Conservation (phyloP, 1,140 invertebrate genomes). For the Drosophila jambulina region DNA sequence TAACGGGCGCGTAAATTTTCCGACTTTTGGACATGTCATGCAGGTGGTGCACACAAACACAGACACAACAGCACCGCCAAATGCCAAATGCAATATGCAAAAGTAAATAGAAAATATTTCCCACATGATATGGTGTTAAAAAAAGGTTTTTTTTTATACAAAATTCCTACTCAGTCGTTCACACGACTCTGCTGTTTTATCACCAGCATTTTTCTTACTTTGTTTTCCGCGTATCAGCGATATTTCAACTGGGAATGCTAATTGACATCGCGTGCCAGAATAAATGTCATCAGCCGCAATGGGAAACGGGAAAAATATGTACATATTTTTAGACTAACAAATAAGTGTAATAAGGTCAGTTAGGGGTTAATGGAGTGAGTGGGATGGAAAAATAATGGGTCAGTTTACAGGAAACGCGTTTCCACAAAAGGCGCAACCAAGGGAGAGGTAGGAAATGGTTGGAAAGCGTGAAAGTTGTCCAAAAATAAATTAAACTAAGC, state of each 20-base stretch:
- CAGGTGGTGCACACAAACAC: slow-evolving; percentile 29
- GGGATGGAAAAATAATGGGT: slow-evolving; percentile 8
- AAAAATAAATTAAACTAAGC: slow-evolving; percentile 50
- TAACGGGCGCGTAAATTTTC: slow-evolving; percentile 66
- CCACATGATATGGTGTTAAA: slow-evolving; percentile 18
- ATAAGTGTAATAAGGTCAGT: slow-evolving; percentile 59
- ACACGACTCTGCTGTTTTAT: slow-evolving; percentile 24
- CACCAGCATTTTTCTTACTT: slow-evolving; percentile 30
- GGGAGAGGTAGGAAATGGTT: slow-evolving; percentile 26
- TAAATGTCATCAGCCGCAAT: slow-evolving; percentile 45
- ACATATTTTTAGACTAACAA: slow-evolving; percentile 50
- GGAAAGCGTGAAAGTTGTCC: slow-evolving; percentile 42
- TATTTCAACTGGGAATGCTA: slow-evolving; percentile 48
- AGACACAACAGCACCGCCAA: background rate
- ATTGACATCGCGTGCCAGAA: slow-evolving; percentile 58
- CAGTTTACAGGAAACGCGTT: slow-evolving; percentile 67
- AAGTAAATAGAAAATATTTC: slow-evolving; percentile 27
- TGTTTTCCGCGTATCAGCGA: slow-evolving; percentile 37
- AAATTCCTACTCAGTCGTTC: slow-evolving; percentile 32
- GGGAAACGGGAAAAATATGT: slow-evolving; percentile 28
- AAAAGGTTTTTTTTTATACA: background rate
- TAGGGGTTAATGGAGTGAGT: slow-evolving; percentile 37
- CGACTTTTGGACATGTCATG: slow-evolving; percentile 46
- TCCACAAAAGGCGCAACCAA: background rate
- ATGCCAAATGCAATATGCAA: slow-evolving; percentile 24